Evolutionary conservation across 1,140 invertebrate species (phyloP), one percentile per base, ranked within the genome.

Genomic region (Druon quercuslanigerum): DNA sequence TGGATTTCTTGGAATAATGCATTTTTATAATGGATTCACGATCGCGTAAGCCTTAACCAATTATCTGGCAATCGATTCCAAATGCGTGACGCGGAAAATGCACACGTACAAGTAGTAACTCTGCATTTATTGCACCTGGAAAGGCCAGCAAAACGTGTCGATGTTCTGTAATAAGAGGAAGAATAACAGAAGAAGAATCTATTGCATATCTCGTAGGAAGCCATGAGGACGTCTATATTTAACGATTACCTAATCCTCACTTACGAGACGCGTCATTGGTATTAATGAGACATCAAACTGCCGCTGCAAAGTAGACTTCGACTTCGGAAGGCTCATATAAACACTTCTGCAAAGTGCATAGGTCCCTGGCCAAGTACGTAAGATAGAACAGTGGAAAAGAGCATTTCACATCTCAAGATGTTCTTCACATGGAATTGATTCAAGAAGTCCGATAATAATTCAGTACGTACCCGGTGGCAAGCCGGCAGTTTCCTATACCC

Each of bases 201-300:
- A 82, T 79, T 78, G 71, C 73, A 50, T 54, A 77, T 73, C 72
- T 80, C 76, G 79, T 81, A 54, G 51, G 78, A 83, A 71, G 78
- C 57, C 74, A 73, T 77, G 51, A 77, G 75, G 77, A 75, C 74
- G 74, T 85, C 82, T 86, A 86, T 85, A 85, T 85, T 85, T 85
- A 86, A 84, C 80, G 82, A 85, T 85, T 86, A 83, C 80, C 76
- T 82, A 83, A 84, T 70, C 50, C 54, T 46, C 76, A 57, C 56
- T 50, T 79, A 25, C 11, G 17, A 57, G 12, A 25, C 16, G 19
- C 25, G 33, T 66, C 60, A 40, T 66, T 66, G 13, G 11, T 17
- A 20, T 66, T 40, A 40, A 40, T 66, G 20, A 66, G 16, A 13
- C 20, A 40, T 66, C 25, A 33, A 66, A 11, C 25, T 33, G 12